Conservation (phyloP, 1,140 invertebrate species). For the Penaeus vannamei region DNA sequence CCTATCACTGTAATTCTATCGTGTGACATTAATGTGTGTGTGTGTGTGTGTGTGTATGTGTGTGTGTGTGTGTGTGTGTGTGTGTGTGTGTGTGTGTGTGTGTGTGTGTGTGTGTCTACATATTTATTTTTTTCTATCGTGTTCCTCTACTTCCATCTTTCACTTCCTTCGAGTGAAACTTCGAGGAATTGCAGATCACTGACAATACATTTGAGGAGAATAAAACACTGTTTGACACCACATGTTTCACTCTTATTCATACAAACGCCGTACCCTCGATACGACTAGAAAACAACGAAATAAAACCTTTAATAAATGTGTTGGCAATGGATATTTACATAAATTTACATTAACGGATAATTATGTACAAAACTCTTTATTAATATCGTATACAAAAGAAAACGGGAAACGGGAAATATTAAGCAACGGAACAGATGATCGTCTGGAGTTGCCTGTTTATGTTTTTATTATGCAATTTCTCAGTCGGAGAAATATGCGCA, state of each 20-base stretch:
- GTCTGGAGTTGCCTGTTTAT: too few relatives aligned
- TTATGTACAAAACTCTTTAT: constrained; percentile 12
- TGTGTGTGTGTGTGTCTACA: too few relatives aligned
- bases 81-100: too few relatives aligned
- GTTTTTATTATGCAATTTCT: too few relatives aligned
- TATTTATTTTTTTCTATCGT: background rate
- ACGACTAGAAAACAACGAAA: constrained; percentile 25
- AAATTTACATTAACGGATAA: constrained; percentile 46
- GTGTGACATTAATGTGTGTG: too few relatives aligned
- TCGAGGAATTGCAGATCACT: background rate
- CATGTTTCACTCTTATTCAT: constrained; percentile 44
- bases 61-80: too few relatives aligned
- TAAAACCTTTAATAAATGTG: constrained; percentile 33
- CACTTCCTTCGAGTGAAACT: background rate
- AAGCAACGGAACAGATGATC: too few relatives aligned
- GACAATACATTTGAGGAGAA: background rate
- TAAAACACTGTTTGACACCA: constrained; percentile 36
- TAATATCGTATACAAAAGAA: constrained; percentile 30
- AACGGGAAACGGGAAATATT: too few relatives aligned
- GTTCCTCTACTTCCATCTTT: background rate
- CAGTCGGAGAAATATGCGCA: too few relatives aligned
- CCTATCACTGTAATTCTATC: too few relatives aligned
- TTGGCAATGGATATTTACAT: constrained; percentile 41
- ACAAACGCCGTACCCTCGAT: constrained; percentile 16
- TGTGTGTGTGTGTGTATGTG: too few relatives aligned